Conservation (phyloP, 64 coral and sea anemone genomes). For the Acropora yongei region DNA sequence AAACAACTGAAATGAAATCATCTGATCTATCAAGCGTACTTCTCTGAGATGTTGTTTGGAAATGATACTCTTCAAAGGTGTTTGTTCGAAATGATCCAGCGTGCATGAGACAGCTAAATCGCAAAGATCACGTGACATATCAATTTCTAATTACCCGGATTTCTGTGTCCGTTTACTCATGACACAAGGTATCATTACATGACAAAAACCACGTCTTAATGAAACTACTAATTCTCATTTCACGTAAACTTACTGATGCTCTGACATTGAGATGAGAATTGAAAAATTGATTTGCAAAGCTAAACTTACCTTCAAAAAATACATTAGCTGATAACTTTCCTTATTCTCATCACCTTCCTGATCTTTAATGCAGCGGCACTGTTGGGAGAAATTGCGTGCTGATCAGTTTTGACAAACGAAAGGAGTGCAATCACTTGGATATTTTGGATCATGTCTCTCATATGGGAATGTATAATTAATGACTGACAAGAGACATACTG, state of each 20-base stretch:
- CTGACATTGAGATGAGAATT: too few species aligned
- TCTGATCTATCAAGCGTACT: not conserved
- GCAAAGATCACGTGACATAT: too few species aligned
- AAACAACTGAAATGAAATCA: not conserved
- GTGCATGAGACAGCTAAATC: too few species aligned
- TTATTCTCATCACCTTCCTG: not conserved
- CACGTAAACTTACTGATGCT: too few species aligned
- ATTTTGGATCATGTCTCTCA: not conserved
- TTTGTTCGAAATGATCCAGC: too few species aligned
- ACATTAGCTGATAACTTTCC: too few species aligned
- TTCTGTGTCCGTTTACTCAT: not conserved
- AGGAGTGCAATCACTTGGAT: not conserved
- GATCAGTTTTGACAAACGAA: not conserved
- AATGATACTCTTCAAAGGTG: too few species aligned
- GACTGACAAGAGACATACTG: not conserved
- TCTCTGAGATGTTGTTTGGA: not conserved
- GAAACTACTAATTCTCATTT: too few species aligned
- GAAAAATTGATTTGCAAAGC: too few species aligned
- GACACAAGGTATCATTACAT: too few species aligned
- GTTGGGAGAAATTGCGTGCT: not conserved
- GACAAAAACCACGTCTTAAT: too few species aligned
- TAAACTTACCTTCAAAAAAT: too few species aligned
- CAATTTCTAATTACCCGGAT: not conserved
- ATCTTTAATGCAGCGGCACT: not conserved
- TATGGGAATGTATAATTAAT: not conserved